Percentiles rank a stretch among this genome's conserved stretches.
Evolutionary conservation across 2,797 vertebrate species (phyloP).

Genomic region (Lycodopsis pacificus): DNA sequence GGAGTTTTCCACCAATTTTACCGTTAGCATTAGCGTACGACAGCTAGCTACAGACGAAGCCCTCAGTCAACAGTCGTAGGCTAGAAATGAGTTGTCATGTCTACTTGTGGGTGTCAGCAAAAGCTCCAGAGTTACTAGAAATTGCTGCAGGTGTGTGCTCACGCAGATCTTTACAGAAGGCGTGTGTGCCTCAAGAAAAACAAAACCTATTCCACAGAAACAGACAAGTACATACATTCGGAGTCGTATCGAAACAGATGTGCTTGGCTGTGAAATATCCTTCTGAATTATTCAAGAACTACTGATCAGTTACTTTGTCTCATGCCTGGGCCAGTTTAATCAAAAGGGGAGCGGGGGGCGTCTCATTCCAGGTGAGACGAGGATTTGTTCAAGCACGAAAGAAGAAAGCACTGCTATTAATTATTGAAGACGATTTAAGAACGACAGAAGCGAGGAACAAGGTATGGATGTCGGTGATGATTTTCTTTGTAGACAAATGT

Average conservation of each 20-base stretch:
- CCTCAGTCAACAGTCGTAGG: fast-evolving
- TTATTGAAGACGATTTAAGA: conserved; percentile 46
- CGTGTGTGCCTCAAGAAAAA: background rate
- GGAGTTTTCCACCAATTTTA: background rate
- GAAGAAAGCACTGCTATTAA: conserved; percentile 42
- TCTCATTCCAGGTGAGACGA: conserved; percentile 56
- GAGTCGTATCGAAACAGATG: conserved; percentile 16
- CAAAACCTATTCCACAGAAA: conserved; percentile 12
- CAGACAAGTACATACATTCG: background rate
- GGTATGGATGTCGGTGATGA: background rate
- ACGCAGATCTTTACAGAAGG: background rate
- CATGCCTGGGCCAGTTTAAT: conserved; percentile 56
- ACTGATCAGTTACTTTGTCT: conserved; percentile 44
- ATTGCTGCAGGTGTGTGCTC: background rate
- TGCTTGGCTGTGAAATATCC: conserved; percentile 15
- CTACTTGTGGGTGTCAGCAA: background rate
- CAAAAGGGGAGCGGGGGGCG: conserved; percentile 7
- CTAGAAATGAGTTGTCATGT: background rate
- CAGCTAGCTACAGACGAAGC: background rate
- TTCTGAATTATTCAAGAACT: conserved; percentile 34
- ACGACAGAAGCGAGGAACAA: background rate
- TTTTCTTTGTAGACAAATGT: background rate
- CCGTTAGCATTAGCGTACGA: background rate
- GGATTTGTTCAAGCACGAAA: conserved; percentile 46
- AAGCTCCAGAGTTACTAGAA: background rate